phyloP scores from a whole-genome alignment of 1,140 invertebrate genomes.

The Caenorhabditis briggsae region DNA sequence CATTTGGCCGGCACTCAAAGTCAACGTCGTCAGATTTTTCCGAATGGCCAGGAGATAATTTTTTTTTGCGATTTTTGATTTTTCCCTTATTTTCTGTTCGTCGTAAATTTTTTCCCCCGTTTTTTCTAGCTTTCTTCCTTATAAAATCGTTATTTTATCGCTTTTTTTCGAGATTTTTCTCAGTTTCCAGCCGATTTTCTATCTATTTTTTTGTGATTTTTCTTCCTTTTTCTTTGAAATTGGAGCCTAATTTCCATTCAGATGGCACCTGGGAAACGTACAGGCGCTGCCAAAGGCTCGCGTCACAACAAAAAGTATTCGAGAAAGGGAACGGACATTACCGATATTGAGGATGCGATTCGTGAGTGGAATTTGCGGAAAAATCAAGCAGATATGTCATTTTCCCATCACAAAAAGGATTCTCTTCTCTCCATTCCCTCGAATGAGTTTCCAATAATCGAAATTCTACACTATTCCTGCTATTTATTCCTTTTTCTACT shows the following conservation, averaged over 20 bases:
- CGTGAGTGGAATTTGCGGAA: neutral
- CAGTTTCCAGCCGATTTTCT: neutral
- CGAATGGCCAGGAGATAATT: conserved; percentile 32
- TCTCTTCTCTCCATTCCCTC: too few species aligned
- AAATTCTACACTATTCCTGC: too few species aligned
- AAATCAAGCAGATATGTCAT: too few species aligned
- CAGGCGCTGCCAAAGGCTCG: conserved; percentile 29
- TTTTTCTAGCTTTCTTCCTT: neutral
- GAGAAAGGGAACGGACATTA: conserved; percentile 53
- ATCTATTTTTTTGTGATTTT: neutral
- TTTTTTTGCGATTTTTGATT: too few species aligned
- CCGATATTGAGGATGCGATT: conserved; percentile 37
- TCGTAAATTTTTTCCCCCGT: neutral
- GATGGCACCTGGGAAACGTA: conserved; percentile 43
- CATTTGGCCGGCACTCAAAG: conserved; percentile 74
- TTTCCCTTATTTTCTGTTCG: neutral
- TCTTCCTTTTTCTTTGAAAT: neutral
- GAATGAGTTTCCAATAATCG: too few species aligned
- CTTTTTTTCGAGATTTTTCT: neutral
- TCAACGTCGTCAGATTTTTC: conserved; percentile 71
- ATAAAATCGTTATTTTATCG: neutral
- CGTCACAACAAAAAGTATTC: conserved; percentile 58
- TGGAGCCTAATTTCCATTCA: neutral
- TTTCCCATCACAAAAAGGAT: too few species aligned
- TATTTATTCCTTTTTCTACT: too few species aligned